Base-by-base conservation (phyloP, 2,113 vertebrate species). In the Oncorhynchus tshawytscha region DNA sequence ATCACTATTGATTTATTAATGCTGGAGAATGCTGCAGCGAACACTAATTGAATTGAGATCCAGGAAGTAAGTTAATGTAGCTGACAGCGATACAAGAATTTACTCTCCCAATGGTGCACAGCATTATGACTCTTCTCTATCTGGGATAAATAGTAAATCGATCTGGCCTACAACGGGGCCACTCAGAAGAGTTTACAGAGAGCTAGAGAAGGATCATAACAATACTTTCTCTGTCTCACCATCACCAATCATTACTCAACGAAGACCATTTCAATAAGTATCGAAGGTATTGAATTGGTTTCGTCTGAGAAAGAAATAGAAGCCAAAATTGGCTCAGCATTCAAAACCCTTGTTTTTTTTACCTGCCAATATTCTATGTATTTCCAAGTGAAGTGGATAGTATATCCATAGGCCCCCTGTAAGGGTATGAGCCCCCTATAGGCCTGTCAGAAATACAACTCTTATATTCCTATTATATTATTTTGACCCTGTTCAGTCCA, bases 51-150 rank as follows among this genome's bases (percentile, higher is more conserved):
- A 98, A 98, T 97, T 97, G 96, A 96, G 96, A 96, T 98, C 97
- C 98, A 99, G 98, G 98, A 99, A 99, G 97, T 96, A 94, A 96
- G 96, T 99, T 99, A 99, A 99, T 98, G 98, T 95, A 98, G 96
- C 97, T 96, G 97, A 97, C 96, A 97, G 94, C 88, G 95, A 98
- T 99, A 97, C 97, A 99, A 96, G 97, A 99, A 99, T 96, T 95
- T 95, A 97, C 98, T 97, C 96, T 98, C 97, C 96, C 95, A 93
- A 93, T 18, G 51, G 96, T 90, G 96, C 93, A 92, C 91, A 92
- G 94, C 94, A 95, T 98, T 96, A 96, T 94, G 94, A 94, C 93
- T 95, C 93, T 94, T 95, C 93, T 92, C 94, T 95, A 93, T 95
- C 95, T 95, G 92, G 90, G 95, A 95, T 96, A 95, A 97, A 97